Conservation (phyloP, 1,140 invertebrate genomes). For the Oedothorax gibbosus region DNA sequence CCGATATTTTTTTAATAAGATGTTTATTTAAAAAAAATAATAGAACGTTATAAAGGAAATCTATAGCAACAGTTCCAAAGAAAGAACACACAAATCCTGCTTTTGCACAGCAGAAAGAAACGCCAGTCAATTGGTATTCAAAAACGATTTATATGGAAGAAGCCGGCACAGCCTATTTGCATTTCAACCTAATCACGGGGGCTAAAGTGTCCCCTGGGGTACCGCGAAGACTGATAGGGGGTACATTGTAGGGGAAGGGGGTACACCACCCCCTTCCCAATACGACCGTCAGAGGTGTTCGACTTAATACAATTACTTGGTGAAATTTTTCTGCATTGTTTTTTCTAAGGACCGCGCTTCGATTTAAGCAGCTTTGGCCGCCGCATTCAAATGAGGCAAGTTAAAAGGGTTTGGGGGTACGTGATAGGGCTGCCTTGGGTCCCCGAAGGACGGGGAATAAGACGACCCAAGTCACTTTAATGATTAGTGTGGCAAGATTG, state of each 20-base stretch:
- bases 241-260: no score
- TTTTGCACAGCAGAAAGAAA: neutral
- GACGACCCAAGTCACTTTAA: no score
- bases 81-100: no score
- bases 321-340: constrained; percentile 12
- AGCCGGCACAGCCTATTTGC: constrained; percentile 7
- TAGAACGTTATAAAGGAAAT: no score
- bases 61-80: no score
- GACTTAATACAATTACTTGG: constrained; percentile 48
- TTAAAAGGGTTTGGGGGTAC: constrained; percentile 31
- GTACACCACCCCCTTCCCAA: no score
- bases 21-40: no score
- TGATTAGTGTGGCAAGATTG: no score
- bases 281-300: neutral
- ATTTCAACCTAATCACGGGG: constrained; percentile 40
- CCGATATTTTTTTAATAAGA: no score
- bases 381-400: constrained; percentile 22
- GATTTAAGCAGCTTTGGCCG: neutral
- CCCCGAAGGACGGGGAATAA: no score
- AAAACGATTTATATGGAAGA: constrained; percentile 49
- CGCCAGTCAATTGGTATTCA: constrained; percentile 43
- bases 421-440: neutral
- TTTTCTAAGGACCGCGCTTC: neutral
- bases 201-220: constrained; percentile 39
- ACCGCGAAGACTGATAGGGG: no score